Evolutionary conservation across 2,113 vertebrate species (phyloP).

Genomic region (Cynopterus brachyotis): DNA sequence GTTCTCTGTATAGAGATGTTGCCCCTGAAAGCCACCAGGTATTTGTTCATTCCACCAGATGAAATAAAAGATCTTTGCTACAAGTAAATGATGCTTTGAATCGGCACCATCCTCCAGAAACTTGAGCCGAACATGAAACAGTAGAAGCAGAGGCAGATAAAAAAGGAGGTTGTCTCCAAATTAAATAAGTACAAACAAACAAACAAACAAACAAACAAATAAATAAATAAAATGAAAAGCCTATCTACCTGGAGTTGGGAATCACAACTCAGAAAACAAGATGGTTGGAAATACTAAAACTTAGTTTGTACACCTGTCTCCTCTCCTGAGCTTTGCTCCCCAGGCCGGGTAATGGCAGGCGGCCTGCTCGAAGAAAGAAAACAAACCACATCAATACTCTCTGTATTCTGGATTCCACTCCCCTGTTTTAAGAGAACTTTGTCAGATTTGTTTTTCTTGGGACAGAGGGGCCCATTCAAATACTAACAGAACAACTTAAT

Average conservation of each 20-base stretch:
- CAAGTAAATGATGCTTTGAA: neutral
- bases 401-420: neutral
- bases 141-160: neutral
- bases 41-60: neutral
- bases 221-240: neutral
- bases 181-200: neutral
- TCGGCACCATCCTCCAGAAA: neutral
- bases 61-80: neutral
- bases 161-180: neutral
- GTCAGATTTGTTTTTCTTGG: neutral
- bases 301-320: constrained; percentile 1
- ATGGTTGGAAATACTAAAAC: constrained; percentile 47
- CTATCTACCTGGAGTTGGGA: constrained; percentile 53
- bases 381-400: neutral
- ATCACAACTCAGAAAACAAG: constrained; percentile 53
- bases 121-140: neutral
- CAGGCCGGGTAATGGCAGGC: neutral
- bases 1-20: too few species aligned
- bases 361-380: constrained; percentile 22
- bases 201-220: neutral
- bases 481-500: neutral
- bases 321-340: neutral
- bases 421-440: neutral
- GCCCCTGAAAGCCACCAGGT: neutral
- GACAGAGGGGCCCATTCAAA: neutral